Evolutionary conservation across 2,797 vertebrate genomes (phyloP).

Genomic region (Hoplostethus mediterraneus): DNA sequence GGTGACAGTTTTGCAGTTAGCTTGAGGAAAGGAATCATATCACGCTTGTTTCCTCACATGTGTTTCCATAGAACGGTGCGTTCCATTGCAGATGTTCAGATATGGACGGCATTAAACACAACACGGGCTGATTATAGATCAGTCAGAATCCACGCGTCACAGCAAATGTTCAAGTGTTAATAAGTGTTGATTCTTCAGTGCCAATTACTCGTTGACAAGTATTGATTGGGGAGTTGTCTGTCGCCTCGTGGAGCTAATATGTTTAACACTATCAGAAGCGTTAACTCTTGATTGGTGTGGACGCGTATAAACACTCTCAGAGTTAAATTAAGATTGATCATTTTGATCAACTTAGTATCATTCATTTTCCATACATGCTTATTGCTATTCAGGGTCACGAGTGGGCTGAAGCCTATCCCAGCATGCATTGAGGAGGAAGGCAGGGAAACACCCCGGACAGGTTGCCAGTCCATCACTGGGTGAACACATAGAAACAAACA

Average conservation of each 20-base stretch:
- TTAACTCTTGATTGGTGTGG: conserved; percentile 36
- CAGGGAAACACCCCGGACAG: too few relatives aligned
- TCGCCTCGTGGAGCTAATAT: conserved; percentile 25
- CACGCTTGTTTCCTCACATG: too few relatives aligned
- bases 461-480: too few relatives aligned
- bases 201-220: conserved; percentile 52
- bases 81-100: conserved; percentile 1
- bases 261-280: conserved; percentile 40
- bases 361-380: background rate
- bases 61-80: too few relatives aligned
- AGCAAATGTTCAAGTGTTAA: conserved; percentile 31
- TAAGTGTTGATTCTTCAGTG: conserved; percentile 38
- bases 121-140: background rate
- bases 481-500: too few relatives aligned
- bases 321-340: conserved; percentile 29
- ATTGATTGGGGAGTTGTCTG: conserved; percentile 52
- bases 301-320: conserved; percentile 33
- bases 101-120: background rate
- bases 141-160: conserved; percentile 14
- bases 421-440: too few relatives aligned
- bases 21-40: too few relatives aligned
- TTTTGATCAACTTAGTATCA: conserved; percentile 9
- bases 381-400: too few relatives aligned
- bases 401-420: too few relatives aligned
- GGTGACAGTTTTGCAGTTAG: too few relatives aligned